Evolutionary conservation across 2,113 vertebrate species (phyloP).

Genomic region (Typhlomys cinereus): DNA sequence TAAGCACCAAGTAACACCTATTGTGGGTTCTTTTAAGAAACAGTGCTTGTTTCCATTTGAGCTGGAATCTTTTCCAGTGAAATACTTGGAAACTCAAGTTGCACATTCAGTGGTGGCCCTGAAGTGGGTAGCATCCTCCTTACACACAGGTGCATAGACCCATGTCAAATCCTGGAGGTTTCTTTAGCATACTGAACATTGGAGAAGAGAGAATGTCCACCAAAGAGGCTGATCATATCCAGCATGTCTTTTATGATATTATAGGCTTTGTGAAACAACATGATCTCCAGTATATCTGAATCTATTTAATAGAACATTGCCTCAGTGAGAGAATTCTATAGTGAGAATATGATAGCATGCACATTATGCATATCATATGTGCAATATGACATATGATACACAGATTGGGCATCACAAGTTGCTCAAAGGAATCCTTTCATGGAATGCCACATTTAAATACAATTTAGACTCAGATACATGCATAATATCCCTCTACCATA

Average conservation of each 20-base stretch:
- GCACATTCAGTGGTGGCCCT: not conserved
- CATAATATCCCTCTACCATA: not conserved
- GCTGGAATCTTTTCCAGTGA: not conserved
- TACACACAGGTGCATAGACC: not conserved
- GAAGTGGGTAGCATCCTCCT: not conserved
- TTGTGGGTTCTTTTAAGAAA: not conserved
- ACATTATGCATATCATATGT: not conserved
- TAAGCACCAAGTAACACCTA: not conserved
- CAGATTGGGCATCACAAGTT: not conserved
- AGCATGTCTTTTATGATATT: not conserved
- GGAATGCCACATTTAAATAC: not conserved
- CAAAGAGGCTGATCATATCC: not conserved
- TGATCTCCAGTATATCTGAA: not conserved
- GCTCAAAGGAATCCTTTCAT: conserved; percentile 23
- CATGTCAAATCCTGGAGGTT: not conserved
- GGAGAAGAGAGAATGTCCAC: not conserved
- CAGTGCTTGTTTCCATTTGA: not conserved
- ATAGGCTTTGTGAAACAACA: not conserved
- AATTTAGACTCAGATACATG: not conserved
- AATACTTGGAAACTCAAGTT: not conserved
- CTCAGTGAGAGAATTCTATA: not conserved
- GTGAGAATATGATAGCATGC: not conserved
- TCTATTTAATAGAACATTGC: not conserved
- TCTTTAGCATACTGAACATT: not conserved
- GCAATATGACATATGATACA: not conserved